phyloP scores from a whole-genome alignment of 2,888 invertebrate species.

The Bellardia pandia region DNA sequence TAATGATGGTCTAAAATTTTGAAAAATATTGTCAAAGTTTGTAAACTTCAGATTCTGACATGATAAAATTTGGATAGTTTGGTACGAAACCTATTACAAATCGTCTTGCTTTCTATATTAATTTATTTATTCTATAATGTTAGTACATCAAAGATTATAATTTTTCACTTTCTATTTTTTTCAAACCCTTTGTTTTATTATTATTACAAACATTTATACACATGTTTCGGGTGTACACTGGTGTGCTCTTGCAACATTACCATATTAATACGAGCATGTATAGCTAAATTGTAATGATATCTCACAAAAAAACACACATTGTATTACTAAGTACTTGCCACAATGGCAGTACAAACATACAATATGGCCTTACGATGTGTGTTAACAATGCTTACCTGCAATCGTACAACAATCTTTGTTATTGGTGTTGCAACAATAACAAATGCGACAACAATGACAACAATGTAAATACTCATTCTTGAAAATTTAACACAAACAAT shows the following conservation, averaged over 20 bases:
- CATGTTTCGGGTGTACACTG: not conserved
- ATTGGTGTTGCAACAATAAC: conserved; percentile 43
- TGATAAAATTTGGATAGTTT: too few species aligned
- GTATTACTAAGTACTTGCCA: conserved; percentile 45
- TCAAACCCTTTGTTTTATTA: too few species aligned
- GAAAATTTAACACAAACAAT: conserved; percentile 51
- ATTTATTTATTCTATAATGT: too few species aligned
- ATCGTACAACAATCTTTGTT: conserved; percentile 17
- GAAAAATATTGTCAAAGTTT: too few species aligned
- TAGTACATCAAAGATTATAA: too few species aligned
- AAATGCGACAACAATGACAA: conserved; percentile 60
- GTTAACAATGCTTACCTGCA: conserved; percentile 36
- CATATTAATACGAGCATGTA: conserved; percentile 42
- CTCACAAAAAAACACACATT: not conserved
- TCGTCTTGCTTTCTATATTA: too few species aligned
- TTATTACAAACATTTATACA: not conserved
- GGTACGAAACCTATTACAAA: too few species aligned
- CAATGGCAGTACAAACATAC: conserved; percentile 31
- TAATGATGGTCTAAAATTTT: too few species aligned
- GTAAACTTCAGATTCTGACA: too few species aligned
- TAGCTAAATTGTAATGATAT: conserved; percentile 45
- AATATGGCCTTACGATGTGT: conserved; percentile 26
- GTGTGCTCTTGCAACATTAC: conserved; percentile 10
- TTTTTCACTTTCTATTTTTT: too few species aligned
- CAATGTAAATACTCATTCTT: conserved; percentile 41